phyloP scores from a whole-genome alignment of 2,888 invertebrate species.

The Thumatha senex region DNA sequence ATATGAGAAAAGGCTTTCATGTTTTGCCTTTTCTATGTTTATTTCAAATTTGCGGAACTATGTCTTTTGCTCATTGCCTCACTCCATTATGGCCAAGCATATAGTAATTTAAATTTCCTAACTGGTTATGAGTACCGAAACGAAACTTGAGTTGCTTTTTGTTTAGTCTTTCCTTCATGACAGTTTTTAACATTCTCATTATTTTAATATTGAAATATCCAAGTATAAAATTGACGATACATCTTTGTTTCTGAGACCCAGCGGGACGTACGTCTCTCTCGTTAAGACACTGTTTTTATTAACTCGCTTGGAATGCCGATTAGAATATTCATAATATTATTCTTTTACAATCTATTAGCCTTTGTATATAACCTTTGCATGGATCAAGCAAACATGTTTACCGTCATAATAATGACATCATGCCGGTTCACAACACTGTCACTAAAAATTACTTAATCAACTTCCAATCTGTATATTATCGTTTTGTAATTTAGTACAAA shows the following conservation, averaged over 20 bases:
- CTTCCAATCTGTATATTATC: slow-evolving; percentile 13
- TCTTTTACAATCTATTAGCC: slow-evolving; percentile 66
- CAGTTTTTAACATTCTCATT: slow-evolving; percentile 23
- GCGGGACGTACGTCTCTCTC: slow-evolving; percentile 68
- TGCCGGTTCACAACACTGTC: slow-evolving; percentile 25
- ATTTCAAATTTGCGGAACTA: too few relatives aligned
- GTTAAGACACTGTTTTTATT: slow-evolving; percentile 78
- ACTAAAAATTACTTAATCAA: slow-evolving; percentile 23
- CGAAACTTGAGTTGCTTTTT: slow-evolving; percentile 8
- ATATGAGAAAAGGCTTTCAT: too few relatives aligned
- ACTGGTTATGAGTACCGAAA: slow-evolving; percentile 22
- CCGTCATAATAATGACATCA: slow-evolving; percentile 36
- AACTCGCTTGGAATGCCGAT: slow-evolving; percentile 74
- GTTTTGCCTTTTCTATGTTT: too few relatives aligned
- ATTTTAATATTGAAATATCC: slow-evolving; percentile 53
- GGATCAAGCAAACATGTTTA: slow-evolving; percentile 44
- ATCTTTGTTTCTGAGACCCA: slow-evolving; percentile 76
- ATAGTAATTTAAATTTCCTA: slow-evolving; percentile 19
- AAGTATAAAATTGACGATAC: slow-evolving; percentile 58
- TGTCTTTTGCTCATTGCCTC: too few relatives aligned
- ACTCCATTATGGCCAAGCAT: too few relatives aligned
- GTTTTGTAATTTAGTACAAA: slow-evolving; percentile 16
- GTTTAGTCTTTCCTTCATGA: slow-evolving; percentile 1
- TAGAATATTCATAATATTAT: slow-evolving; percentile 74
- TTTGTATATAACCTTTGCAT: slow-evolving; percentile 40